Percentiles rank a stretch among this genome's conserved stretches.
Evolutionary conservation across 2,113 vertebrate genomes (phyloP).

Genomic region (Apodemus speciosus): DNA sequence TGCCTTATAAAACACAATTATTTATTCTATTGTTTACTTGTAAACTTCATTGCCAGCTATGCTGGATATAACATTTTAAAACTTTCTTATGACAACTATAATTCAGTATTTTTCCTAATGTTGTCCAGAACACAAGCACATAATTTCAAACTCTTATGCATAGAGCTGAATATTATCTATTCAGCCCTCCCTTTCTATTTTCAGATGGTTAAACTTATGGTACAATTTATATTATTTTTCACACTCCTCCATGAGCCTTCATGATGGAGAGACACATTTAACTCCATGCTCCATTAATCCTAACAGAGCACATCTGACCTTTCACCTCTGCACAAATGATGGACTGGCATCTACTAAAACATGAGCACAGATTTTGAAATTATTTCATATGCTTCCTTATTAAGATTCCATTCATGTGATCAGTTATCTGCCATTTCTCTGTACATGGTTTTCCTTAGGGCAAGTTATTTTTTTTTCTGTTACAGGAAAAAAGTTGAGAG

Average conservation of each 20-base stretch:
- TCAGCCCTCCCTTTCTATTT: neutral
- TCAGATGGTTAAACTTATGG: neutral
- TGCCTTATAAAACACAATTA: neutral
- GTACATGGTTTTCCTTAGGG: neutral
- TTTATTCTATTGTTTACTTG: neutral
- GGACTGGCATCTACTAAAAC: neutral
- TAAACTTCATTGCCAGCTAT: neutral
- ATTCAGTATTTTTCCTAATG: neutral
- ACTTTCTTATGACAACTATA: neutral
- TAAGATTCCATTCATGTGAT: neutral
- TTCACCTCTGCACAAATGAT: conserved; percentile 1
- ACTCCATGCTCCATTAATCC: neutral
- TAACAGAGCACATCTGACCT: neutral
- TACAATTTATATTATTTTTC: neutral
- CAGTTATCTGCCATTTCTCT: neutral
- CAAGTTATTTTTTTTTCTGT: conserved; percentile 26
- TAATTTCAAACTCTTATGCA: neutral
- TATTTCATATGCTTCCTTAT: neutral
- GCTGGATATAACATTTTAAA: neutral
- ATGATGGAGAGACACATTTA: neutral
- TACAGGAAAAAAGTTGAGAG: neutral
- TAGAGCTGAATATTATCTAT: neutral
- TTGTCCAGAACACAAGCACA: neutral
- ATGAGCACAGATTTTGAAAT: neutral
- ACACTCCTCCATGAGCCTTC: neutral